Base-by-base conservation (phyloP, 2,113 vertebrate species). In the Furnarius figulus region DNA sequence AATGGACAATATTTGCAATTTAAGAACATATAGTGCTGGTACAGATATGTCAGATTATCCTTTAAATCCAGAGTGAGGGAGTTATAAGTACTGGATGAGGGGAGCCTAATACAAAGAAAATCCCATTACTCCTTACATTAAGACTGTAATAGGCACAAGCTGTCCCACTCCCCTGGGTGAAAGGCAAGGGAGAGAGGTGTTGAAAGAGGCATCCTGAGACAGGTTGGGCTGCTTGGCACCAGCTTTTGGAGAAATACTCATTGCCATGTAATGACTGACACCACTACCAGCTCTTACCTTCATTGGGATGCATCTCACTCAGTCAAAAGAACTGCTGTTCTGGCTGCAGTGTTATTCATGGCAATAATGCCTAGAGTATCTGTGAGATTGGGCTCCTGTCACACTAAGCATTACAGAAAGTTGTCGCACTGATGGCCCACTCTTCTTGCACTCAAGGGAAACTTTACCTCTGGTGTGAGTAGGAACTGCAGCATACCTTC, bases 171-270 rank as follows among this genome's bases (percentile, higher is more conserved):
- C 24, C 23, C 24, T n/a, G 22, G 13, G 14, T 77, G 18, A 14
- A 35, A 33, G 37, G 8, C 28, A 50, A 1, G 2, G 22, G 7
- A 37, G 1, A 0, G 3, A 3, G 2, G 0, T 30, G 23, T 63
- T 55, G 56, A 82, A 72, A 39, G 68, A 19, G 0, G 0, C 5
- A 19, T 25, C 16, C 33, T 1, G 2, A 76, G 40, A 44, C 15
- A 22, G 15, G 18, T 5, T 14, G 46, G 37, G 24, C 23, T 90
- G 55, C 35, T 76, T 52, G 73, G 27, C 33, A 71, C 19, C 39
- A 67, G 28, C 15, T 74, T 6, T 28, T 3, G 2, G 53, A 80
- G 30, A 2, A 27, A 19, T 53, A 50, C 3, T 1, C 31, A 12
- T 44, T 83, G 31, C 37, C 37, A 33, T 1, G 1, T 50, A n/a